phyloP scores from a whole-genome alignment of 2,888 invertebrate genomes.

The Pollenia amentaria region DNA sequence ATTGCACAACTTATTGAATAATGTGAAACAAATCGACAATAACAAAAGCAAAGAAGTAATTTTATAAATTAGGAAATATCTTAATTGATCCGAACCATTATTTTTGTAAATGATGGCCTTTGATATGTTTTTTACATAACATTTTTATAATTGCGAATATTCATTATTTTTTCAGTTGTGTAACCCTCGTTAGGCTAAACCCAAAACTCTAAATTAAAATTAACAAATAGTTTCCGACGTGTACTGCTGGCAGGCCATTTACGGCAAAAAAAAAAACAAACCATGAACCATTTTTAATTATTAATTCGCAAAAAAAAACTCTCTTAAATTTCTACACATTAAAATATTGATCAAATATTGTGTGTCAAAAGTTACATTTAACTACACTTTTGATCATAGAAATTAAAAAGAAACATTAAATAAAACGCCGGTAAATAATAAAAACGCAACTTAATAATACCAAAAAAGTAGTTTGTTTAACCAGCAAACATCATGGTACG shows the following conservation, averaged over 20 bases:
- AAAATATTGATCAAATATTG: neutral
- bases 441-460: neutral
- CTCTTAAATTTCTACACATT: neutral
- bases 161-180: no score
- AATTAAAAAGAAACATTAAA: slow-evolving; percentile 23
- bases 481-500: no score
- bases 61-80: no score
- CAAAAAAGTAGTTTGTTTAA: neutral
- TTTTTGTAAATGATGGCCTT: no score
- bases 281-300: slow-evolving; percentile 13
- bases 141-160: no score
- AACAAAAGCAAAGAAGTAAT: no score
- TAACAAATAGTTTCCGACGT: slow-evolving; percentile 4
- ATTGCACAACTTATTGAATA: no score
- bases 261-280: neutral
- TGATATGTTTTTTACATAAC: no score
- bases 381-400: slow-evolving; percentile 9
- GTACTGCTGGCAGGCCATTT: slow-evolving; percentile 26
- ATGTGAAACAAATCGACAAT: no score
- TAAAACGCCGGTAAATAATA: neutral
- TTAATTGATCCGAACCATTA: no score
- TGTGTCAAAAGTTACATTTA: neutral
- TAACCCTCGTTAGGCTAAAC: slow-evolving; percentile 12
- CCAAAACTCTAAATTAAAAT: slow-evolving; percentile 23
- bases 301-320: neutral